Base-by-base conservation (phyloP, 2,888 invertebrate genomes). In the Sylvicola fuscatus region DNA sequence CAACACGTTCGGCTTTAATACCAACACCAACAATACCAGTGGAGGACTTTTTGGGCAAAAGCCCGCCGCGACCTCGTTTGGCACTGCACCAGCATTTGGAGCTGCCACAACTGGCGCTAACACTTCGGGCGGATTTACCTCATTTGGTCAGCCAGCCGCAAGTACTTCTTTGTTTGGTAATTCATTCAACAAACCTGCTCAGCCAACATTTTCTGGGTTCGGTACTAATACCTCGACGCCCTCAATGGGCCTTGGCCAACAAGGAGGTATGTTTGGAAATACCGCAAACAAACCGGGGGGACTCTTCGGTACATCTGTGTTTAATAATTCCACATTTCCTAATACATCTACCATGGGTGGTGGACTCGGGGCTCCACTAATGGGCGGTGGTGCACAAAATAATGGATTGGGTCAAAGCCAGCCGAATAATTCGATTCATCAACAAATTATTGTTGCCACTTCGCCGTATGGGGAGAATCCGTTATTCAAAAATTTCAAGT, bases 401-500 rank as follows among this genome's bases (percentile, higher is more conserved):
- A 21, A 4, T 21, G 21, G 29, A 4, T 8, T 13, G 29, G 29
- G 29, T 13, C 52, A 51, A 35, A 42, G 47, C 31, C 56, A 54
- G 35, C 56, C 55, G 11, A 46, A 49, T 30, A 53, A 60, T 27
- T 61, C 65, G 2, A 62, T 76, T 1, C 76, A 76, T 54, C 79
- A 80, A 41, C 76, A 79, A 50, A 76, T 80, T 15, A 54, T 82
- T 37, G 60, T 87, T 29, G 75, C 80, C 0, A 72, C 79, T 2
- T 68, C 80, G 1, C 90, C 90, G 0, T 92, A 84, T 49, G 89
- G 90, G 0, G 84, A 89, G 51, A 79, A 79, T 27, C 79, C 84
- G 1, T 68, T 92, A 2, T 77, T 84, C 53, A 79, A 79, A 47
- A 81, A 82, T 49, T 53, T 84, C 1, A 53, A 64, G 30, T 60